Conservation (phyloP, 2,888 invertebrate genomes). For the Orthosia cruda region DNA sequence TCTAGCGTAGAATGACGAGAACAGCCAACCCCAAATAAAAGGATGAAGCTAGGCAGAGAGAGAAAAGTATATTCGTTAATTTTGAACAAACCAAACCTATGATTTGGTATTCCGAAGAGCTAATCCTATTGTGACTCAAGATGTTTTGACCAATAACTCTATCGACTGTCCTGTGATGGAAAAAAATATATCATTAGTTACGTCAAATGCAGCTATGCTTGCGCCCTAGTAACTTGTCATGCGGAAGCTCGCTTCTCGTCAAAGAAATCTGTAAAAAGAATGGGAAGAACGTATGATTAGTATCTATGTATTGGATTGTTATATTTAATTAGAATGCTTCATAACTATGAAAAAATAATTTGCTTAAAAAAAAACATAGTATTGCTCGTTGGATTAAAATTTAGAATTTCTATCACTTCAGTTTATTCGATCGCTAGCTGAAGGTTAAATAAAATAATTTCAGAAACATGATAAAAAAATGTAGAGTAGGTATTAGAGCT, state of each 20-base stretch:
- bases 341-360: too few species aligned
- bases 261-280: constrained; percentile 22
- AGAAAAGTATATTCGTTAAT: not conserved
- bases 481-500: too few species aligned
- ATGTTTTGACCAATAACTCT: too few species aligned
- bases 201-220: not conserved
- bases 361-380: too few species aligned
- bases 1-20: not conserved
- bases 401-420: too few species aligned
- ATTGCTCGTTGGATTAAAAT: too few species aligned
- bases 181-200: not conserved
- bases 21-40: not conserved
- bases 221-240: not conserved
- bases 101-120: too few species aligned
- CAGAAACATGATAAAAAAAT: too few species aligned
- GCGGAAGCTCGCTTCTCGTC: not conserved
- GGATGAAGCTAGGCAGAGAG: not conserved
- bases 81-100: not conserved
- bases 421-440: too few species aligned
- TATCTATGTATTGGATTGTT: not conserved
- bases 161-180: not conserved
- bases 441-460: too few species aligned
- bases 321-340: too few species aligned
- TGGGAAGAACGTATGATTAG: not conserved
- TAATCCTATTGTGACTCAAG: too few species aligned